Evolutionary conservation across 2,113 vertebrate species (phyloP).

Genomic region (Phoenicopterus ruber): DNA sequence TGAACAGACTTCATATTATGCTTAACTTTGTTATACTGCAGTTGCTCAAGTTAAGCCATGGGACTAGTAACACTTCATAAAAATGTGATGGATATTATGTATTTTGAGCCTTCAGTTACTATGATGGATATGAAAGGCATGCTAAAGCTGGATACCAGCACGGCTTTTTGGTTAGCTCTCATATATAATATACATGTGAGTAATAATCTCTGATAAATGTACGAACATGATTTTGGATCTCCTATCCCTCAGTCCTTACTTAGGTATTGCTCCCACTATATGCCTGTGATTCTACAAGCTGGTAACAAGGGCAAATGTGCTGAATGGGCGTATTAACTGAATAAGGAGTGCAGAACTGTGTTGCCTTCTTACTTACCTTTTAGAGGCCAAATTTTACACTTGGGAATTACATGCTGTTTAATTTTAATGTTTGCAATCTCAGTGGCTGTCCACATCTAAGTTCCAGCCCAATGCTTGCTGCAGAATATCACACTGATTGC

Average conservation of each 20-base stretch:
- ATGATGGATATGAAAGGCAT: slow-evolving; percentile 16
- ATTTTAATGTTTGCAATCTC: background rate
- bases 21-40: slow-evolving; percentile 62
- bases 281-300: background rate
- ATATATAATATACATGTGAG: background rate
- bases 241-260: background rate
- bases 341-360: background rate
- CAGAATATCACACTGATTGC: background rate
- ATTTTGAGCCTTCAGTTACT: slow-evolving; percentile 44
- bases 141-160: slow-evolving; percentile 47
- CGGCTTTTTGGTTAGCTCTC: background rate
- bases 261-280: background rate
- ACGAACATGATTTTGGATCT: background rate
- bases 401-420: background rate
- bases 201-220: slow-evolving; percentile 35
- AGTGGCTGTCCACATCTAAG: background rate
- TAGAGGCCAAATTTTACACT: background rate
- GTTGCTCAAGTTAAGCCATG: slow-evolving; percentile 68
- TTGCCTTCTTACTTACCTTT: background rate
- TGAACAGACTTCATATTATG: slow-evolving; percentile 66
- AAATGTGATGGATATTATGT: slow-evolving; percentile 43
- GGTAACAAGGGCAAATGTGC: background rate
- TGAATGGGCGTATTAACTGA: background rate
- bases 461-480: background rate
- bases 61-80: slow-evolving; percentile 52